These are phyloP conservation scores for Dreissena polymorpha DNA, from an alignment of 1,140 invertebrate genomes.

Conservation along the genomic window DNA sequence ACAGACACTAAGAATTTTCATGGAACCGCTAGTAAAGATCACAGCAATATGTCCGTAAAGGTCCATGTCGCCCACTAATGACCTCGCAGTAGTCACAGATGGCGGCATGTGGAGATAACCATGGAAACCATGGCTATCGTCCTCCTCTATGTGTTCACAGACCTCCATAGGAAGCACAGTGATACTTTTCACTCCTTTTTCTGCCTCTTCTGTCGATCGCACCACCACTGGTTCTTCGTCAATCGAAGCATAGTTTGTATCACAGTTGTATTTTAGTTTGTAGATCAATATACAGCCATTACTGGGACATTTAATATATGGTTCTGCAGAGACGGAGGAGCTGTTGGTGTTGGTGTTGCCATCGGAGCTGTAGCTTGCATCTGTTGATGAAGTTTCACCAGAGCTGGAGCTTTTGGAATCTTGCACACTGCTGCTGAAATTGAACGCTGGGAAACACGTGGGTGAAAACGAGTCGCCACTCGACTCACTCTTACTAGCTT, in stretches of 20 bases:
- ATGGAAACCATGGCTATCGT: constrained; percentile 55
- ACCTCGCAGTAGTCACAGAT: constrained; percentile 27
- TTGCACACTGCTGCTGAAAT: no score
- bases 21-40: constrained; percentile 71
- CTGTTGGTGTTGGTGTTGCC: constrained; percentile 44
- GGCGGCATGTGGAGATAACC: constrained; percentile 53
- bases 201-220: constrained; percentile 55
- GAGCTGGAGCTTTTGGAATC: no score
- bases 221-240: constrained; percentile 71
- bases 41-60: constrained; percentile 73
- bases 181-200: constrained; percentile 65
- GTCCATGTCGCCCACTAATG: not conserved
- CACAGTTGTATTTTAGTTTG: constrained; percentile 66
- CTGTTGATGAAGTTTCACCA: not conserved
- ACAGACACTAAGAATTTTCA: constrained; percentile 73
- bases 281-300: constrained; percentile 78
- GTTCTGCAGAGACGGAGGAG: not conserved
- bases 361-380: constrained; percentile 19
- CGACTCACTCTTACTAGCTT: no score
- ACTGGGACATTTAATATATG: not conserved
- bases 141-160: constrained; percentile 67
- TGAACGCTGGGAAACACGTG: no score
- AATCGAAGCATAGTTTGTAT: constrained; percentile 66
- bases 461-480: no score
- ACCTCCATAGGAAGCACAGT: constrained; percentile 73